phyloP scores from a whole-genome alignment of 2,113 vertebrate species.

The Poecilia latipinna region DNA sequence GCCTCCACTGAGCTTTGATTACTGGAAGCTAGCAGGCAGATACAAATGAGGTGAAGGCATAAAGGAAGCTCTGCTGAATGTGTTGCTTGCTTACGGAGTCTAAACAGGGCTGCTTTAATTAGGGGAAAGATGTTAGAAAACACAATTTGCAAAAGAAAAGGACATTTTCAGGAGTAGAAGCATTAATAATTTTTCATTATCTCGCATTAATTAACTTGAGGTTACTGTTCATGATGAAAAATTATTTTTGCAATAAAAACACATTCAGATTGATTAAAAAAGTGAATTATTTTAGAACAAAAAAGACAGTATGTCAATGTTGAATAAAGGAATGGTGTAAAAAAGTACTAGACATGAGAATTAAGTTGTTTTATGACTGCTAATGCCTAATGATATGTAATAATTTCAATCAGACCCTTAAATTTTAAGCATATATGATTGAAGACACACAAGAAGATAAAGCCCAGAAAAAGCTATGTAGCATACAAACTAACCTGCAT shows the following conservation, averaged over 20 bases:
- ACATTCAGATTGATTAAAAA: background rate
- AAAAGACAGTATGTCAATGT: background rate
- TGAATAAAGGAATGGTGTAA: background rate
- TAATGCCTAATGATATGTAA: conserved; percentile 4
- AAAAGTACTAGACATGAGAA: conserved; percentile 2
- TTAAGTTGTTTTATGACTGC: conserved; percentile 23
- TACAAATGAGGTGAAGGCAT: conserved; percentile 5
- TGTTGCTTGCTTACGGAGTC: background rate
- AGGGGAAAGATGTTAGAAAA: background rate
- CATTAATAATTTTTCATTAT: background rate
- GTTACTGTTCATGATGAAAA: background rate
- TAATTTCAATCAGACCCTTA: conserved; percentile 4
- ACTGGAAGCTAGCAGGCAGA: background rate
- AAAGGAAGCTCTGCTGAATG: background rate
- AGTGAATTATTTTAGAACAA: background rate
- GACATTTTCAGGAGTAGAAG: background rate
- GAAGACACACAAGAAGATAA: conserved; percentile 3
- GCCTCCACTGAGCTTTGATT: conserved; percentile 11
- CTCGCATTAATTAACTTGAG: background rate
- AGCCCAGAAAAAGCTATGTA: background rate
- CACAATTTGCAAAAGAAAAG: conserved; percentile 11
- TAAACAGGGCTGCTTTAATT: conserved; percentile 24
- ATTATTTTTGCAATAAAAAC: too few species aligned
- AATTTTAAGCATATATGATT: background rate
- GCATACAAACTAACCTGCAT: too few species aligned